phyloP scores from a whole-genome alignment of 1,140 invertebrate species.

The Agrypnia vestita region DNA sequence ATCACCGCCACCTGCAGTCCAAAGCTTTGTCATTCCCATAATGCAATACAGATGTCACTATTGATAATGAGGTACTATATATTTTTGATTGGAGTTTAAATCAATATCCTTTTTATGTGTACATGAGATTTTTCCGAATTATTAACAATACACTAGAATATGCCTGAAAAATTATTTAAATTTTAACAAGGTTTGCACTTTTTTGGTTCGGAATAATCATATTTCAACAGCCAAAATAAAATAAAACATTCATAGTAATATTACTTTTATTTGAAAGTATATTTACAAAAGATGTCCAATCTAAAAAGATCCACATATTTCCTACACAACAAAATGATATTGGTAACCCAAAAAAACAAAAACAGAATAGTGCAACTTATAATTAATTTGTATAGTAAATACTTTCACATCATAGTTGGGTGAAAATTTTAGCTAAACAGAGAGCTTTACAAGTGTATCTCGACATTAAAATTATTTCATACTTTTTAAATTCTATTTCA shows the following conservation, averaged over 20 bases:
- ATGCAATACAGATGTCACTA: no score
- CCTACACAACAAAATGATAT: constrained; percentile 31
- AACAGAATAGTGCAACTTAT: constrained; percentile 27
- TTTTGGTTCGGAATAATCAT: neutral
- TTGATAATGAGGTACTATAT: no score
- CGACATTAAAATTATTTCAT: constrained; percentile 11
- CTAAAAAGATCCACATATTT: constrained; percentile 35
- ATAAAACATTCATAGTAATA: no score
- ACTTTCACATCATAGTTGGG: constrained; percentile 29
- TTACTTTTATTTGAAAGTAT: constrained; percentile 48
- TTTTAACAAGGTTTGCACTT: no score
- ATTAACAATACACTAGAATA: no score
- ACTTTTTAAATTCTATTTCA: constrained; percentile 12
- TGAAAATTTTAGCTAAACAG: constrained; percentile 6
- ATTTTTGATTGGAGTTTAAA: no score
- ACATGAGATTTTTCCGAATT: no score
- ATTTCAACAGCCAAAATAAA: neutral
- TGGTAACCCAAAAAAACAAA: constrained; percentile 50
- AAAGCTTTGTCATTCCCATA: no score
- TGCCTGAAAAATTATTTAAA: no score
- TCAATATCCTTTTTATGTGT: no score
- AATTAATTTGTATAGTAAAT: constrained; percentile 29
- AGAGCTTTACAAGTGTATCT: constrained; percentile 12
- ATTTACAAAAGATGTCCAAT: constrained; percentile 52
- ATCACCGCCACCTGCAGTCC: no score